These are phyloP conservation scores for Cherax quadricarinatus DNA, from an alignment of 1,140 invertebrate genomes.

Conservation along the genomic window DNA sequence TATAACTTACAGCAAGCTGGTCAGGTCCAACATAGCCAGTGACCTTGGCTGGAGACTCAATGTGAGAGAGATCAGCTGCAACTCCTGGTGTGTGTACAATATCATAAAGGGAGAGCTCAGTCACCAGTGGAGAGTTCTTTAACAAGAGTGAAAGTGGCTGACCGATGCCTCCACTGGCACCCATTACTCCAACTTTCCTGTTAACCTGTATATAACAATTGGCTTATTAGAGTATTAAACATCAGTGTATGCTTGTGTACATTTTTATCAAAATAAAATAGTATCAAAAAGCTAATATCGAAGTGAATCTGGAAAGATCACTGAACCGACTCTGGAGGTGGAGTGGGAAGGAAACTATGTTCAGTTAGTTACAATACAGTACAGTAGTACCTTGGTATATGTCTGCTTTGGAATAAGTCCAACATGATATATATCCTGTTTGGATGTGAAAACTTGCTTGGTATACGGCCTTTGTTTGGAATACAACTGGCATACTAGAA, in stretches of 20 bases:
- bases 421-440: too few species aligned
- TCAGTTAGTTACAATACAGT: too few species aligned
- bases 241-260: not conserved
- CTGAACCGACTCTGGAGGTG: too few species aligned
- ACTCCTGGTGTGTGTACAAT: constrained; percentile 98
- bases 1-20: constrained; percentile 81
- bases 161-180: constrained; percentile 97
- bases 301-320: not conserved
- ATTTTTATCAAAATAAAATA: not conserved
- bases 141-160: constrained; percentile 97
- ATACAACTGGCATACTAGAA: too few species aligned
- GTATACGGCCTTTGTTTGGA: too few species aligned
- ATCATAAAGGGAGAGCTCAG: constrained; percentile 93
- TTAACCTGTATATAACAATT: constrained; percentile 35
- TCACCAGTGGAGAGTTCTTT: constrained; percentile 91
- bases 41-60: constrained; percentile 91
- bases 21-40: constrained; percentile 88
- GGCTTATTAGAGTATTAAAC: not conserved
- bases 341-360: too few species aligned
- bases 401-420: too few species aligned
- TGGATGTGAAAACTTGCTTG: too few species aligned
- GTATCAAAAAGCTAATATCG: not conserved
- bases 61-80: constrained; percentile 98
- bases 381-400: too few species aligned
- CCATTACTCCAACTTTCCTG: constrained; percentile 95